phyloP scores from a whole-genome alignment of 92 coral and sea anemone genomes.

The Blastomussa wellsi region DNA sequence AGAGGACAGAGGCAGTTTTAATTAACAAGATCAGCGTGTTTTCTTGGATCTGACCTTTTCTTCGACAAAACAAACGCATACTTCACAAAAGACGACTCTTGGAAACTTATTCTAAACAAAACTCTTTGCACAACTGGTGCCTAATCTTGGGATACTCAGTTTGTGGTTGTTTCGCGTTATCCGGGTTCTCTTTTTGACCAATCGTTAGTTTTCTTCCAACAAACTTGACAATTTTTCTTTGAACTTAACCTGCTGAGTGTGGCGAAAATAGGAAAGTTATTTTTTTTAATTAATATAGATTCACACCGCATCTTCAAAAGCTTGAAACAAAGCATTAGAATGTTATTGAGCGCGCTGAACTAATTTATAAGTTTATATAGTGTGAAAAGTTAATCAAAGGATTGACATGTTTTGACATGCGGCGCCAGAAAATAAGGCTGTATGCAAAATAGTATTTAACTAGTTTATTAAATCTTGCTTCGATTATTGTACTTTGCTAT shows the following conservation, averaged over 20 bases:
- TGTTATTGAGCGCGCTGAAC: not conserved
- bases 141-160: not conserved
- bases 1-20: slow-evolving; percentile 16
- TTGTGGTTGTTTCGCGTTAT: no score
- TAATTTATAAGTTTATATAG: slow-evolving; percentile 11
- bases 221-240: not conserved
- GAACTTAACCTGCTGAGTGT: not conserved
- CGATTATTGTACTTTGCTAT: slow-evolving; percentile 17
- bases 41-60: slow-evolving; percentile 7
- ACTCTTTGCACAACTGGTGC: not conserved
- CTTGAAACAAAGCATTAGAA: not conserved
- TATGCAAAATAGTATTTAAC: slow-evolving; percentile 15
- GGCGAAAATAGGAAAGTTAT: not conserved
- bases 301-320: not conserved
- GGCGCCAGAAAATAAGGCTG: not conserved
- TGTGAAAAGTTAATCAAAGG: slow-evolving; percentile 18
- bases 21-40: slow-evolving; percentile 33
- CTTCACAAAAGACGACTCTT: slow-evolving; percentile 3
- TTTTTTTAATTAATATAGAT: slow-evolving; percentile 20
- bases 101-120: not conserved
- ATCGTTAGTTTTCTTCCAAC: not conserved
- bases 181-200: not conserved
- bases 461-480: slow-evolving; percentile 21
- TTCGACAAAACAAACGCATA: slow-evolving; percentile 13
- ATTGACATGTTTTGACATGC: slow-evolving; percentile 29